phyloP scores from a whole-genome alignment of 1,140 invertebrate genomes.

The Hestina assimilis region DNA sequence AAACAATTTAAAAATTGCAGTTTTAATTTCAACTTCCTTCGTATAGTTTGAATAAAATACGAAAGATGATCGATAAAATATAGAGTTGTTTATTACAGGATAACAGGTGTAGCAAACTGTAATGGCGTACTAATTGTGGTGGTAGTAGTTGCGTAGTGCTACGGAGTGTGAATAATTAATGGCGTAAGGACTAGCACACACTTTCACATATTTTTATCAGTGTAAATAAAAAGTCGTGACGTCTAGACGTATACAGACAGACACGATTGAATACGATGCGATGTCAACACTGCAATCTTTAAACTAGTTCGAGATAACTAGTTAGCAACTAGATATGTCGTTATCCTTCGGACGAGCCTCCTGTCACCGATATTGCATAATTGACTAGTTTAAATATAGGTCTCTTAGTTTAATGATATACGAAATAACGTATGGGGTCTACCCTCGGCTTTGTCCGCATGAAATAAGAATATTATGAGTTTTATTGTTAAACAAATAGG shows the following conservation, averaged over 20 bases:
- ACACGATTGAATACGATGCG: slow-evolving; percentile 8
- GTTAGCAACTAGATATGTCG: slow-evolving; percentile 20
- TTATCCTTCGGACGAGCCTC: slow-evolving; percentile 18
- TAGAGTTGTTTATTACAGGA: slow-evolving; percentile 24
- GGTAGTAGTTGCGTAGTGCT: slow-evolving; percentile 17
- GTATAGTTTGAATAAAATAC: not conserved
- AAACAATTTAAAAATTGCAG: not conserved
- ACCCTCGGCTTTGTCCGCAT: too few relatives aligned
- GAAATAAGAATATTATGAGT: too few relatives aligned
- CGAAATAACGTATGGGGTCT: too few relatives aligned
- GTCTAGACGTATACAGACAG: not conserved
- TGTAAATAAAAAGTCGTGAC: slow-evolving; percentile 6
- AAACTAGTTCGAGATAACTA: slow-evolving; percentile 3
- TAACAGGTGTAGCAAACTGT: slow-evolving; percentile 29
- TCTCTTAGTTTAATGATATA: not conserved
- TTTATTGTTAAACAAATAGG: too few relatives aligned
- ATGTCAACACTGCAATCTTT: slow-evolving; percentile 7
- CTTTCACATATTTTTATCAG: slow-evolving; percentile 5
- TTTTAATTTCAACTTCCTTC: not conserved
- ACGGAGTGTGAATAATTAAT: slow-evolving; percentile 33
- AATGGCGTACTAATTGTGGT: slow-evolving; percentile 35
- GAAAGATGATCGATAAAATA: not conserved
- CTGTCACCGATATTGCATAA: slow-evolving; percentile 7
- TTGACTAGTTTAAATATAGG: not conserved
- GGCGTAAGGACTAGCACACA: slow-evolving; percentile 10